A percentile compares a stretch with the other conserved stretches of the same genome.
phyloP scores from a whole-genome alignment of 2,888 invertebrate genomes.

The Habrosyne pyritoides region DNA sequence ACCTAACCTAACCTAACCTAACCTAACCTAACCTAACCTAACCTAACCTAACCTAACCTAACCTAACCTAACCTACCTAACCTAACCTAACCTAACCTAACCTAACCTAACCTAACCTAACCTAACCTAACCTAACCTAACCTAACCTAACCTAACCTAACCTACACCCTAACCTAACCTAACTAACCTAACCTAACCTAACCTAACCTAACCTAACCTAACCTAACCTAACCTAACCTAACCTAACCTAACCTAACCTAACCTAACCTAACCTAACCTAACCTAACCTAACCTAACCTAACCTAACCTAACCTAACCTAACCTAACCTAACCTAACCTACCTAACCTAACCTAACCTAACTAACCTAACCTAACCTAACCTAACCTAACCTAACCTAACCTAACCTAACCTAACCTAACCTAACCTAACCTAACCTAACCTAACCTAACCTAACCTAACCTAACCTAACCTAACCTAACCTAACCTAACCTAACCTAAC shows the following conservation, averaged over 20 bases:
- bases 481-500: slow-evolving; percentile 34
- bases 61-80: slow-evolving; percentile 10
- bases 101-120: no score
- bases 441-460: slow-evolving; percentile 25
- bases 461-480: slow-evolving; percentile 32
- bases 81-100: no score
- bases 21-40: slow-evolving; percentile 10
- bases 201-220: slow-evolving; percentile 7
- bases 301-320: slow-evolving; percentile 7
- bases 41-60: slow-evolving; percentile 10
- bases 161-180: slow-evolving; percentile 9
- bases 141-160: slow-evolving; percentile 12
- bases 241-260: slow-evolving; percentile 7
- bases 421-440: slow-evolving; percentile 20
- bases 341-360: background rate
- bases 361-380: slow-evolving; percentile 9
- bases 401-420: slow-evolving; percentile 12
- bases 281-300: slow-evolving; percentile 7
- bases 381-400: slow-evolving; percentile 12
- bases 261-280: slow-evolving; percentile 7
- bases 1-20: slow-evolving; percentile 10
- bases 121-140: slow-evolving; percentile 12
- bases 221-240: slow-evolving; percentile 7
- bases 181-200: slow-evolving; percentile 5
- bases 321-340: background rate